Base-by-base conservation (phyloP, 64 coral and sea anemone genomes). In the Porites australiensis region DNA sequence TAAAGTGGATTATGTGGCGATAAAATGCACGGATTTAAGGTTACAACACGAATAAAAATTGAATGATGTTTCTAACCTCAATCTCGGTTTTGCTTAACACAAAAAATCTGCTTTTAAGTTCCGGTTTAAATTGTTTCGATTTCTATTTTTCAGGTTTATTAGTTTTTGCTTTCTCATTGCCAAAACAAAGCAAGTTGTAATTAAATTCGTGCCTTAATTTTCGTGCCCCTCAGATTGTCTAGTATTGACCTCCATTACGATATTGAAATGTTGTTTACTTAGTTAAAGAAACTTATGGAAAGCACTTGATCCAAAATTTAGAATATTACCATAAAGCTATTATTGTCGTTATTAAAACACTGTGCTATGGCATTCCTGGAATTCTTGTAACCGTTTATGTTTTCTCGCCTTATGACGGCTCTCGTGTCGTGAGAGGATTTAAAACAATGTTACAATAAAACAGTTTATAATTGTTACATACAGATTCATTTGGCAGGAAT, bases 321-420 rank as follows among this genome's bases (percentile, higher is more conserved):
- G 37, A 60, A 81, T 58, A 69, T 65, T 84, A 44, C 46, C 18
- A 21, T 52, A 68, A 84, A 84, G 14, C 45, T 49, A 69, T 68
- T 64, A 21, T 10, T n/a, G 37, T 48, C 3, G 58, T 16, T 64
- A 47, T 82, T 46, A 66, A 66, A 68, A 84, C 13, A 13, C 14
- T 8, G 2, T 10, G 16, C 13, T n/a, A 76, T 1, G 23, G 51
- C 81, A 84, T 84, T 84, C 81, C 63, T 4, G 22, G 20, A 44
- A 51, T 84, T 84, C 64, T 69, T 50, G 44, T 68, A n/a, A 51
- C 9, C 67, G 49, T 69, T 84, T 50, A 51, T 22, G 50, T 68
- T 7, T 8, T 81, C 58, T 43, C 13, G 48, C 73, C 73, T 21
- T 8, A 19, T 19, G 15, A 50, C 0, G 5, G 11, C 11, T 37